Conservation (phyloP, 2,888 invertebrate genomes). For the Watsonalla cultraria region DNA sequence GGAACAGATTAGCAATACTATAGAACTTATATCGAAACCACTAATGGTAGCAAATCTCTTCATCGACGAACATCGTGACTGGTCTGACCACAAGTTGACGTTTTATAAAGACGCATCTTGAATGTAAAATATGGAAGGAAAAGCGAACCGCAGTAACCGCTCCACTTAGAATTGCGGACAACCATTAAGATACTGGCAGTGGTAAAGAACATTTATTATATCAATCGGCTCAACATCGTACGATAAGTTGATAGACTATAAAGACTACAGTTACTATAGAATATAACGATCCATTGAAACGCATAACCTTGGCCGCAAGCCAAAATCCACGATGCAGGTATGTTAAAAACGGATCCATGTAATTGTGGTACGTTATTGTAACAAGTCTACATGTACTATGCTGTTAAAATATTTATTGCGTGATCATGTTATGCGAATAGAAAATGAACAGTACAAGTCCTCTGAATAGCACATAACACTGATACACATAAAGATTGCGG, state of each 20-base stretch:
- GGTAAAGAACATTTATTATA: neutral
- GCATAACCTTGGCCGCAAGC: constrained; percentile 54
- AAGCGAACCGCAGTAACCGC: constrained; percentile 18
- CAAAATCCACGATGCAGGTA: constrained; percentile 48
- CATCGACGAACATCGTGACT: constrained; percentile 20
- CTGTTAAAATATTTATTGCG: neutral
- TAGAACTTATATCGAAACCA: neutral
- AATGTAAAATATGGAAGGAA: constrained; percentile 25
- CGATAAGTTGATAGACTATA: neutral
- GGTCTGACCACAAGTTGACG: constrained; percentile 27
- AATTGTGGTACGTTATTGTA: constrained; percentile 5
- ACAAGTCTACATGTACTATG: neutral
- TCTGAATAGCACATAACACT: too few relatives aligned
- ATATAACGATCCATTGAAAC: constrained; percentile 54
- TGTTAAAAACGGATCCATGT: constrained; percentile 4
- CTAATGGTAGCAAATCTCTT: constrained; percentile 9
- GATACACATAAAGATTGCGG: too few relatives aligned
- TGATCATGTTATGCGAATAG: neutral
- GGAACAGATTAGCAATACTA: neutral
- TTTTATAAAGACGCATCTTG: constrained; percentile 27
- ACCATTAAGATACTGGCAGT: constrained; percentile 11
- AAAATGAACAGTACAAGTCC: neutral
- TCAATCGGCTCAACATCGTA: neutral
- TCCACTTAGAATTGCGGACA: constrained; percentile 13
- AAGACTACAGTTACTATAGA: constrained; percentile 7